Base-by-base conservation (phyloP, 2,888 invertebrate species). In the Chrysodeixis includens region DNA sequence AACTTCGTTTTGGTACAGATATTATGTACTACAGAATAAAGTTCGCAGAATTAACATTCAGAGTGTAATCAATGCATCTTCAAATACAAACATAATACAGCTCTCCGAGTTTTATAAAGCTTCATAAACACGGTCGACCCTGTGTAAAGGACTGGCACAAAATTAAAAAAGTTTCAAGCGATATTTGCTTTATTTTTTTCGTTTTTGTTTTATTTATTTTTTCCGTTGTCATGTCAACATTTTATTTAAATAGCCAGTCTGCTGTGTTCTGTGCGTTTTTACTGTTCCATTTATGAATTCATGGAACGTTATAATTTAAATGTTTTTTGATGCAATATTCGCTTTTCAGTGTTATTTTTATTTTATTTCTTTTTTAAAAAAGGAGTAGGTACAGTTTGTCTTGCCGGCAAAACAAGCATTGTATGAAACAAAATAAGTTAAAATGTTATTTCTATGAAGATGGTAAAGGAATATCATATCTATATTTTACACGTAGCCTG, bases 31-130 rank as follows among this genome's bases (percentile, higher is more conserved):
- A 35, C 1, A 1, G 35, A 6, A 16, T 16, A 46, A 46, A 46
- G 7, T 16, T 18, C 1, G 2, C 8, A 18, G 18, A 1, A 9
- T 56, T 18, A 18, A 63, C 22, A 22, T 56, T n/a, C 30, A 49
- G 9, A 6, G 30, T 12, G 22, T 46, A 40, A 72, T 56, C 59
- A 56, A 57, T 40, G 18, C 44, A 32, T 57, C 53, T 18, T 18
- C 35, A 5, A 40, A n/a, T 40, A 40, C 14, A 18, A 18, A 56
- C 26, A 32, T 22, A 30, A 55, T 40, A 40, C 40, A 40, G n/a
- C 51, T 49, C 58, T 52, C 20, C 0, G n/a, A 56, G 22, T 52
- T 61, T 69, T 70, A 72, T 63, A 75, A 72, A 69, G 69, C 52
- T 52, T n/a, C 70, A 60, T 56, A 59, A 16, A 35, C 30, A 55